Conservation (phyloP, 2,113 vertebrate genomes). For the Garra rufa region DNA sequence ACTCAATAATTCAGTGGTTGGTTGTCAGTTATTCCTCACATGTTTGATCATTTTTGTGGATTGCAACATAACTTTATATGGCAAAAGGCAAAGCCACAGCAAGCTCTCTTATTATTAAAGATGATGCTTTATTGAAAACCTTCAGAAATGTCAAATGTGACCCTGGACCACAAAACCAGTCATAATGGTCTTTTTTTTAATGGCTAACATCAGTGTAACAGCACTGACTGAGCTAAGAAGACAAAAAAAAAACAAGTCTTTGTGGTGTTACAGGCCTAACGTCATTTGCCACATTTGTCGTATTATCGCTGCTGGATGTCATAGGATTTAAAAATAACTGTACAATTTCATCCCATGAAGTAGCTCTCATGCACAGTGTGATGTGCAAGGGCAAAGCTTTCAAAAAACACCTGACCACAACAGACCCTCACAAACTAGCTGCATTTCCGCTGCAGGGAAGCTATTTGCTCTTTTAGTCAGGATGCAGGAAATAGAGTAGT, state of each 20-base stretch:
- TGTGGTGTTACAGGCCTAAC: constrained; percentile 1
- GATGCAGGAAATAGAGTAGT: not conserved
- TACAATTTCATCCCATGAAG: not conserved
- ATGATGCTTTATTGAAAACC: not conserved
- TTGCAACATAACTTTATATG: not conserved
- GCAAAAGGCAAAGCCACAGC: not conserved
- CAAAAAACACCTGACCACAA: constrained; percentile 16
- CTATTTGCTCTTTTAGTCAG: constrained; percentile 14
- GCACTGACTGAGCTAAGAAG: not conserved
- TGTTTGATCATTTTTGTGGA: not conserved
- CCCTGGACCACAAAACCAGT: too few relatives aligned
- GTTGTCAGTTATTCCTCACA: not conserved
- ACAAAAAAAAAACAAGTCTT: not conserved
- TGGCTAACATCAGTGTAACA: constrained; percentile 15
- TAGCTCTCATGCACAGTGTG: not conserved
- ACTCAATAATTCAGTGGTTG: not conserved
- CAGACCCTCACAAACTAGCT: not conserved
- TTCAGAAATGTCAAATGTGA: not conserved
- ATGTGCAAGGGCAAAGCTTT: constrained; percentile 2
- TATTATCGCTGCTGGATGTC: not conserved
- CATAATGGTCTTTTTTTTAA: too few relatives aligned
- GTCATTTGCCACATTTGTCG: constrained; percentile 1
- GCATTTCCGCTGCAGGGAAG: constrained; percentile 1
- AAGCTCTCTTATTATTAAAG: not conserved
- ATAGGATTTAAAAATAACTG: not conserved